Conservation (phyloP, 2,888 invertebrate species). For the Drosophila lacicola region DNA sequence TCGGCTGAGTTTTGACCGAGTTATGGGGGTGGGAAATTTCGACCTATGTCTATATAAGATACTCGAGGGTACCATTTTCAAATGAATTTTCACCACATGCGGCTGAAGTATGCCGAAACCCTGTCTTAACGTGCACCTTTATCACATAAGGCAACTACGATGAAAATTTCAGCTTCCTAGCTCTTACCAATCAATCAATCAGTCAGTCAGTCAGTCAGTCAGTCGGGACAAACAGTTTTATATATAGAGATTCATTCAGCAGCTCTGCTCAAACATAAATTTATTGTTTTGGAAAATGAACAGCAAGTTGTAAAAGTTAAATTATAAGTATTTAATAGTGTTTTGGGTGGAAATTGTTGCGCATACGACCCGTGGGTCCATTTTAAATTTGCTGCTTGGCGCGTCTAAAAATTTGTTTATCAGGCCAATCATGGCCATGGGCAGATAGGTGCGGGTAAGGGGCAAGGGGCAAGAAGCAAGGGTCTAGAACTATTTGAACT, state of each 20-base stretch:
- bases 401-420: constrained; percentile 36
- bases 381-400: constrained; percentile 23
- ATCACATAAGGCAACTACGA: too few species aligned
- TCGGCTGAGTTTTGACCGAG: too few species aligned
- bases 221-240: too few species aligned
- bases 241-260: neutral
- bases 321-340: constrained; percentile 5
- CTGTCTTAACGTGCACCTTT: too few species aligned
- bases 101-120: too few species aligned
- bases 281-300: neutral
- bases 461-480: neutral
- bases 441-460: neutral
- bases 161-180: too few species aligned
- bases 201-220: too few species aligned
- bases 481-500: constrained; percentile 44
- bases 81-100: too few species aligned
- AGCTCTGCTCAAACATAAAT: neutral
- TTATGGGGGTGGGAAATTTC: too few species aligned
- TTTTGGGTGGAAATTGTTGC: constrained; percentile 14
- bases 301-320: constrained; percentile 6
- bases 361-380: constrained; percentile 31
- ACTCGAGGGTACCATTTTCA: too few species aligned
- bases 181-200: too few species aligned
- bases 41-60: too few species aligned
- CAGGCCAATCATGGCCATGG: constrained; percentile 28